These are phyloP conservation scores for Hystrix brachyura DNA, from an alignment of 2,113 vertebrate genomes.

Conservation along the genomic window DNA sequence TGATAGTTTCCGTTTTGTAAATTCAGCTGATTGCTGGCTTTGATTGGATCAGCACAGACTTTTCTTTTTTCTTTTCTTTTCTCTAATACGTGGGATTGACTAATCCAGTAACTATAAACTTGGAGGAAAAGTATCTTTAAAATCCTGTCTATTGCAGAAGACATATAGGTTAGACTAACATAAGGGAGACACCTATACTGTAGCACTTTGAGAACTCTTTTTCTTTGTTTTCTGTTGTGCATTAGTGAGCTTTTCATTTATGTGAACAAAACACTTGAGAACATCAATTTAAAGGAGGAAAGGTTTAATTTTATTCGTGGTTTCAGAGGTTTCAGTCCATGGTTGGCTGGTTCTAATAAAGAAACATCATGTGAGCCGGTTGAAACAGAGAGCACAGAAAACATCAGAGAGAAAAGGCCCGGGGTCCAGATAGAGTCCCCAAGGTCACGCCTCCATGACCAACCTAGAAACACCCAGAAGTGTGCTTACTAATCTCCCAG, in stretches of 20 bases:
- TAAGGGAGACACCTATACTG: neutral
- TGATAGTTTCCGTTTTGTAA: neutral
- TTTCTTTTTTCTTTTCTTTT: neutral
- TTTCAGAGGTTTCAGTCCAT: neutral
- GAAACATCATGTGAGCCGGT: neutral
- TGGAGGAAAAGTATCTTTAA: neutral
- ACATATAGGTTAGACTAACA: neutral
- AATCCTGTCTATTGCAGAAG: neutral
- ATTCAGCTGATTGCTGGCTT: neutral
- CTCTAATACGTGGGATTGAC: neutral
- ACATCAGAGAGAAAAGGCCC: neutral
- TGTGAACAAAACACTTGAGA: neutral
- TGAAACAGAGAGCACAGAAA: neutral
- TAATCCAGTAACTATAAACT: neutral
- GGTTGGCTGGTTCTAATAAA: neutral
- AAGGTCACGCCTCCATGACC: too few relatives aligned
- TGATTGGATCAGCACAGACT: conserved; percentile 15
- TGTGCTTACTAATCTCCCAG: neutral
- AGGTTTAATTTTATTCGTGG: neutral
- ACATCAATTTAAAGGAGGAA: neutral
- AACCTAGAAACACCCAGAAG: neutral
- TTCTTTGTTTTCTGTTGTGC: neutral
- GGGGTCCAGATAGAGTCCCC: neutral
- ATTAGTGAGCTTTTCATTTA: neutral
- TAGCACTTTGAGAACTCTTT: neutral